These are phyloP conservation scores for Gavia stellata DNA, from an alignment of 2,113 vertebrate genomes.

Conservation along the genomic window DNA sequence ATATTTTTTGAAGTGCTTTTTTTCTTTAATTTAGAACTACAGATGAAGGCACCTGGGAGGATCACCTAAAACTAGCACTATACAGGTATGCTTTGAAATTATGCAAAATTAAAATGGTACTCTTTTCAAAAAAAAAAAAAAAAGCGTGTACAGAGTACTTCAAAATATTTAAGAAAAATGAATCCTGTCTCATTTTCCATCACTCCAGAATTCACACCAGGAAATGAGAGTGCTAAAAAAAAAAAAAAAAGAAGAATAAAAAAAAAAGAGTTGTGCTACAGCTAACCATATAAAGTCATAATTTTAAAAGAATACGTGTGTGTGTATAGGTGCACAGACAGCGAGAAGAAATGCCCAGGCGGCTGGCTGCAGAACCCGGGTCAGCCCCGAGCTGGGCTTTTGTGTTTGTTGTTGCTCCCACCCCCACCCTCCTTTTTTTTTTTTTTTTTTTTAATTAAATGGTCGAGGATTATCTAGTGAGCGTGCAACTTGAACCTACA, in stretches of 20 bases:
- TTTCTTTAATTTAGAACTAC: not conserved
- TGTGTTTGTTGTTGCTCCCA: not conserved
- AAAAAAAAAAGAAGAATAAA: accelerated
- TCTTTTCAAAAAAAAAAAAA: not conserved
- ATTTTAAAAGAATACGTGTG: not conserved
- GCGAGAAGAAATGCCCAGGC: not conserved
- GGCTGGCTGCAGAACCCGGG: not conserved
- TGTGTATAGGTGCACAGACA: not conserved
- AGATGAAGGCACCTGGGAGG: not conserved
- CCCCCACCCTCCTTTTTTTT: not conserved
- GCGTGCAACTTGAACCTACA: not conserved
- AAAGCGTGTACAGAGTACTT: not conserved
- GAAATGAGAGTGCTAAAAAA: not conserved
- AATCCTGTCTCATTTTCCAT: not conserved
- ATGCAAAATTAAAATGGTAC: not conserved
- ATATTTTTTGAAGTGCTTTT: not conserved
- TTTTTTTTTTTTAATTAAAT: not conserved
- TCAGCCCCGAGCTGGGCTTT: not conserved
- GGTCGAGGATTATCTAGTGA: not conserved
- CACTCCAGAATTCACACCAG: not conserved
- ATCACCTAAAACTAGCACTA: not conserved
- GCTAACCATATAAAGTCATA: not conserved
- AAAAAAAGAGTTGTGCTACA: not conserved
- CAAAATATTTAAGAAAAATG: not conserved
- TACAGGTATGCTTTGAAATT: not conserved